Base-by-base conservation (phyloP, 2,113 vertebrate species). In the Trichechus manatus region DNA sequence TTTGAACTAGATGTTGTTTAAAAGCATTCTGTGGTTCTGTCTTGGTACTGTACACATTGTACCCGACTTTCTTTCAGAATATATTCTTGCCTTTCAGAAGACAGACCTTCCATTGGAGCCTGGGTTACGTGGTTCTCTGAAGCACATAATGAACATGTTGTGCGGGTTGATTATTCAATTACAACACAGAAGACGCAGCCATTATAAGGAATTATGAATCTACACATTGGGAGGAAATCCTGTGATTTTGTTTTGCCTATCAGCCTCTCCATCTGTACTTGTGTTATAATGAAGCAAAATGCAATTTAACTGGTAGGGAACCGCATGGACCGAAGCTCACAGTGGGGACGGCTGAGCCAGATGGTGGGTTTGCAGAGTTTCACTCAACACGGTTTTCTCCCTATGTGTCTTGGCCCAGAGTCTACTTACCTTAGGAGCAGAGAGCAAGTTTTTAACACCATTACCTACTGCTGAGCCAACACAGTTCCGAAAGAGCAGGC, bases 231-330 rank as follows among this genome's bases (percentile, higher is more conserved):
- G 93, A 93, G 74, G 82, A 94, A 97, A 91, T 13, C 47, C 53
- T 56, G 70, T 74, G 92, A 86, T 92, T 95, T 78, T 82, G 47
- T 94, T 95, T 96, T 97, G 89, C 61, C 89, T 74, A 70, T 95
- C 47, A 94, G 90, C 66, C 85, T 91, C 95, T 86, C 92, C 94
- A 92, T 97, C 92, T 97, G 90, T 7, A 96, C 78, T 90, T 78
- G 19, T 50, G 50, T 79, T 85, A 90, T 79, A 90, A 94, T 92
- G 78, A 96, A 93, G 93, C 68, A 75, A 92, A 97, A 95, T 53
- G 72, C 25, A 88, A 61, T 90, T 94, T 88, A 97, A 83, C 91
- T 84, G 78, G 19, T 29, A 96, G 83, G 50, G n/a, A 83, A 50
- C 59, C 83, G 13, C 42, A 44, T 4, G 75, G 89, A 59, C 53